phyloP scores from a whole-genome alignment of 2,797 vertebrate genomes.

The Paratrypauchen microcephalus region DNA sequence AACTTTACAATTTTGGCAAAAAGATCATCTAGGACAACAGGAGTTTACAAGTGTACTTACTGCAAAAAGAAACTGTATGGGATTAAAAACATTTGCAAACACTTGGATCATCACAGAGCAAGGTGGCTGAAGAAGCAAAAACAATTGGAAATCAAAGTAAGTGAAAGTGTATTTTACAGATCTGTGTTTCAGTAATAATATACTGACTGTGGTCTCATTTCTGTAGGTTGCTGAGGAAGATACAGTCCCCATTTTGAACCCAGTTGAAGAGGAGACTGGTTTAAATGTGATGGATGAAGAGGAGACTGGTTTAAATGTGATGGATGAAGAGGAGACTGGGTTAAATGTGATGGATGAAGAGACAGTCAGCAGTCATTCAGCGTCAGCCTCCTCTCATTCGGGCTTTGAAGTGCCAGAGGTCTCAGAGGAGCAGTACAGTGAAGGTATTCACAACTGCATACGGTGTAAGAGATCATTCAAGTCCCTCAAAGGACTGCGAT shows the following conservation, averaged over 20 bases:
- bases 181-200: background rate
- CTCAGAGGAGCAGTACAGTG: constrained; percentile 31
- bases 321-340: constrained; percentile 17
- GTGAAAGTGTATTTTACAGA: constrained; percentile 26
- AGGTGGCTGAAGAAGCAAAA: constrained; percentile 69
- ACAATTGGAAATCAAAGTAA: constrained; percentile 78
- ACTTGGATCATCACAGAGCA: constrained; percentile 83
- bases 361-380: constrained; percentile 11
- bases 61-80: constrained; percentile 80
- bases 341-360: constrained; percentile 7
- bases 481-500: constrained; percentile 87
- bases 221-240: constrained; percentile 30
- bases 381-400: background rate
- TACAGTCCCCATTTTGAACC: constrained; percentile 10
- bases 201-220: constrained; percentile 11
- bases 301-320: constrained; percentile 1
- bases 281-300: no score
- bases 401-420: constrained; percentile 36
- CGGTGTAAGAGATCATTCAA: constrained; percentile 84
- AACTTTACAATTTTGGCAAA: constrained; percentile 82
- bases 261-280: constrained; percentile 16
- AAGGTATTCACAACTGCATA: constrained; percentile 76
- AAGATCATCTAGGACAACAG: constrained; percentile 55
- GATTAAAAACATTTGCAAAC: constrained; percentile 76
- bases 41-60: constrained; percentile 81